Evolutionary conservation across 1,140 invertebrate species (phyloP), one percentile per base, ranked within the genome.

Genomic region (Leptopilina boulardi): DNA sequence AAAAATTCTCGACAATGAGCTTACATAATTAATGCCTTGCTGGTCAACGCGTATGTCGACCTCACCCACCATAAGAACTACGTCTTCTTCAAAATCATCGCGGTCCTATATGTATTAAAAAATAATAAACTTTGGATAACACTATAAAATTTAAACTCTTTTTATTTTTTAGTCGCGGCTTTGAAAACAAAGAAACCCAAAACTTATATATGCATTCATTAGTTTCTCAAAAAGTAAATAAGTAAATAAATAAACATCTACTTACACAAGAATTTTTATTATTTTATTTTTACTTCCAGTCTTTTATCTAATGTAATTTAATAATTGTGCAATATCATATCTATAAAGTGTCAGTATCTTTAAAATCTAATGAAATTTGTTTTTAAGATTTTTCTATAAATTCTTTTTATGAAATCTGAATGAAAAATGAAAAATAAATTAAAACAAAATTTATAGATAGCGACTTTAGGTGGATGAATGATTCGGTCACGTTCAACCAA

Each of bases 61-160:
- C 83, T 90, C 87, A 83, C 90, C 86, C 88, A 89, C 80, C 84
- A 86, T 83, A 74, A 91, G 86, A 86, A 88, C 83, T 76, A 84
- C 84, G 74, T 90, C 87, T 76, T 91, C 90, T 84, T 91, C 88
- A 82, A 85, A 86, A 86, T 91, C 88, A 87, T 90, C 87, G 82
- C 80, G 83, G 82, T 90, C 89, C 87, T 89, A 30, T 30, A 87
- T 1, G 21, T 66, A 66, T 66, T 26, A 66, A 66, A 30, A 30
- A 66, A 30, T 26, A 59, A 21, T 66, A 2, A 66, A 66, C 59
- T 26, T 30, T 66, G 3, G 13, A 5, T 66, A 0, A 4, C 15
- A 26, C 13, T 30, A 13, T 66, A 13, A 30, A 30, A 30, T 13
- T 66, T 15, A 0, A 30, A 34, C 13, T 23, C 10, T 5, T 59